Evolutionary conservation across 2,797 vertebrate species (phyloP), one percentile per base, ranked within the genome.

Genomic region (Muscicapa striata): DNA sequence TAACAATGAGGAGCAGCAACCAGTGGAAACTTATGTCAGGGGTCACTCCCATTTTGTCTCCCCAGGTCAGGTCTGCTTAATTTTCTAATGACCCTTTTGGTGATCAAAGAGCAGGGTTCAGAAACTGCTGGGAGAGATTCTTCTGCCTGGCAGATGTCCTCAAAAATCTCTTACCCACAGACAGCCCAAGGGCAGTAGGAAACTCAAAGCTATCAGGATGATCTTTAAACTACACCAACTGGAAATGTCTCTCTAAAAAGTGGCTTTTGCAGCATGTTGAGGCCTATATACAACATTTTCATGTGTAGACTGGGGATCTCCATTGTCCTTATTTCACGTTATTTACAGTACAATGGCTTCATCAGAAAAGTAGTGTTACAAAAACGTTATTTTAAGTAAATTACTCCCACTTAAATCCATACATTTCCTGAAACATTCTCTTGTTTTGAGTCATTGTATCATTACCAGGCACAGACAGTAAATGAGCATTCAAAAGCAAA

Each of bases 371-470:
- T 21, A 29, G 61, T 11, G 11, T 43, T 68, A 74, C 26, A 66
- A 84, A 93, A 90, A 4, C 41, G 15, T 43, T 94, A 91, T 93
- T 94, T 94, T 80, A 92, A 95, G 90, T 54, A 87, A 94, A 92
- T 93, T 57, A 85, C 95, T 89, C 94, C 90, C 87, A 95, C 92
- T 89, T 84, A 85, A 95, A 95, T 77, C 94, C 81, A 93, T 94
- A 87, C 87, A 78, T 91, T 87, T 93, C 89, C 94, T 34, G 9
- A 86, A 90, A 88, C 58, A 40, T 66, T 91, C 79, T 92, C 93
- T 89, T 92, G 75, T 89, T 95, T 96, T 97, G 96, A 94, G 78
- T 96, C 94, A 95, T 18, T 95, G 63, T 89, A 83, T 54, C 79
- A 81, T 89, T 91, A 92, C 84, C 48, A 92, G 84, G 64, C 92